Percentiles rank a stretch among this genome's conserved stretches.
Evolutionary conservation across 2,113 vertebrate genomes (phyloP).

Genomic region (Ascaphus truei): DNA sequence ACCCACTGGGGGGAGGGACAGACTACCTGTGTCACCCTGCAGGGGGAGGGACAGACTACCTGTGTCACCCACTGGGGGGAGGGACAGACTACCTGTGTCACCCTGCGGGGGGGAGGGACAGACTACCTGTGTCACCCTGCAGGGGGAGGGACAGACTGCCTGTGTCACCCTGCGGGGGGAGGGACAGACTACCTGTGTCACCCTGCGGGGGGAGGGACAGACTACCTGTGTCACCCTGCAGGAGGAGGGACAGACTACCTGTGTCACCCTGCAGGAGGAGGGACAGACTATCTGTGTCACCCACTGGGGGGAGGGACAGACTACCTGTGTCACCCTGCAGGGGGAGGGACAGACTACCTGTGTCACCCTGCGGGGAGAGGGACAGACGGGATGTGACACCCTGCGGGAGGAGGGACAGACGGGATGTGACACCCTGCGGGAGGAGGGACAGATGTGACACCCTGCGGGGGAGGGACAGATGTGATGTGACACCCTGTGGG

Average conservation of each 20-base stretch:
- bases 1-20: neutral
- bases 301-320: no score
- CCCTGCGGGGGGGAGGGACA: no score
- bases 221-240: no score
- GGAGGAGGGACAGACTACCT: neutral
- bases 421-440: neutral
- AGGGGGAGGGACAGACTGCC: conserved; percentile 1
- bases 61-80: no score
- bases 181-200: neutral
- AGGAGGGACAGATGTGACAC: neutral
- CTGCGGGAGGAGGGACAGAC: neutral
- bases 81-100: conserved; percentile 25
- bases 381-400: no score
- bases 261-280: no score
- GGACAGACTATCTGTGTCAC: no score
- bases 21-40: conserved; percentile 17
- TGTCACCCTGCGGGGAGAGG: no score
- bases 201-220: neutral
- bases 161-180: no score
- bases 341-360: neutral
- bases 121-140: no score
- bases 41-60: neutral
- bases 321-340: neutral
- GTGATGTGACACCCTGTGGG: neutral
- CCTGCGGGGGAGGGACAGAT: no score